phyloP scores from a whole-genome alignment of 2,113 vertebrate genomes.

The Laterallus jamaicensis region DNA sequence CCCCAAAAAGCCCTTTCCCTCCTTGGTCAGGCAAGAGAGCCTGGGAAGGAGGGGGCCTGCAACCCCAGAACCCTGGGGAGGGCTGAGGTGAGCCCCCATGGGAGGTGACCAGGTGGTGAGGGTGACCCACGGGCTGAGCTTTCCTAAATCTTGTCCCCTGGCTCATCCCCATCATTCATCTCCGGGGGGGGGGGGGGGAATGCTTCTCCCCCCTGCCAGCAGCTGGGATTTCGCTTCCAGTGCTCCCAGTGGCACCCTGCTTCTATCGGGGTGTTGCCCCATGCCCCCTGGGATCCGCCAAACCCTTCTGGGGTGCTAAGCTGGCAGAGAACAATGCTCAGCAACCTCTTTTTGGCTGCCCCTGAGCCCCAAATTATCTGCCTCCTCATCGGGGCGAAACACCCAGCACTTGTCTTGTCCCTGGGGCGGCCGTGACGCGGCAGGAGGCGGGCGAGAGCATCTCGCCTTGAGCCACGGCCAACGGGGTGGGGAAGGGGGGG shows the following conservation, averaged over 20 bases:
- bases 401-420: background rate
- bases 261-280: background rate
- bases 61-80: background rate
- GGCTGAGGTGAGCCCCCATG: fast-evolving
- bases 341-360: background rate
- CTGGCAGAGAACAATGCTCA: fast-evolving
- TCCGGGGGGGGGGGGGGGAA: background rate
- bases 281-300: fast-evolving
- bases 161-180: fast-evolving
- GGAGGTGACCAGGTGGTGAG: fast-evolving
- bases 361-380: fast-evolving
- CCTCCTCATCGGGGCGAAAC: background rate
- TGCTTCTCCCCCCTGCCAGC: no score
- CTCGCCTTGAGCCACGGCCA: background rate
- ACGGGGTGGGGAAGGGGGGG: background rate
- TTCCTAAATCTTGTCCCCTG: background rate
- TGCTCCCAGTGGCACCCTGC: fast-evolving
- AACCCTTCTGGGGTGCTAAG: fast-evolving
- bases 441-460: background rate
- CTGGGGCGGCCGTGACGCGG: background rate
- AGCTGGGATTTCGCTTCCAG: background rate
- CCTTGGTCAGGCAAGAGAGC: background rate
- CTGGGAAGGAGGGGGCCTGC: fast-evolving
- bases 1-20: background rate
- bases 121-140: background rate